Percentiles rank a stretch among this genome's conserved stretches.
Evolutionary conservation across 2,797 vertebrate species (phyloP).

Genomic region (Coreius guichenoti): DNA sequence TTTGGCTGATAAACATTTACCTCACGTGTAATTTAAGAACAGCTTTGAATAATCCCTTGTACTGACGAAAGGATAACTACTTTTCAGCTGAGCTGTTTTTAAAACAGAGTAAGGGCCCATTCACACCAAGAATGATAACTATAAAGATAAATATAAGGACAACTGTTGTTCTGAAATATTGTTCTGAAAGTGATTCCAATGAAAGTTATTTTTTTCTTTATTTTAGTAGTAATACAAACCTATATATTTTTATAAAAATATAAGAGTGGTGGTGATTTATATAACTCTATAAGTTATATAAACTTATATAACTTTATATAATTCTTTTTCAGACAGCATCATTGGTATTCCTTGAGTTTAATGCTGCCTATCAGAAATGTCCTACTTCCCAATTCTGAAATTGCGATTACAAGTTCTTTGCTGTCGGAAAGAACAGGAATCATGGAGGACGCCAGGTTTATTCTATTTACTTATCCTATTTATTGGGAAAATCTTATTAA

Average conservation of each 20-base stretch:
- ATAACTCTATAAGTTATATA: too few relatives aligned
- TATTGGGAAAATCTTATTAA: too few relatives aligned
- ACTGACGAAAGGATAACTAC: background rate
- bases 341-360: too few relatives aligned
- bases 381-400: background rate
- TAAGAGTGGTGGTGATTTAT: background rate
- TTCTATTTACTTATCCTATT: too few relatives aligned
- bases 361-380: background rate
- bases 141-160: background rate
- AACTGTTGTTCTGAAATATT: background rate
- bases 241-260: background rate
- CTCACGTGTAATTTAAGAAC: background rate
- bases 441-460: background rate
- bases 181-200: background rate
- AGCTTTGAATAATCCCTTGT: constrained; percentile 14
- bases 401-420: background rate
- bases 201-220: background rate
- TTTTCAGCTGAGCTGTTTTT: background rate
- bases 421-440: background rate
- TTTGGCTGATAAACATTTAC: constrained; percentile 18
- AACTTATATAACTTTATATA: too few relatives aligned
- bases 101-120: background rate
- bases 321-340: too few relatives aligned
- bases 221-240: background rate
- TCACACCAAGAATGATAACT: background rate